A percentile compares a stretch with the other conserved stretches of the same genome.
phyloP scores from a whole-genome alignment of 2,113 vertebrate genomes.

The Tragelaphus scriptus region DNA sequence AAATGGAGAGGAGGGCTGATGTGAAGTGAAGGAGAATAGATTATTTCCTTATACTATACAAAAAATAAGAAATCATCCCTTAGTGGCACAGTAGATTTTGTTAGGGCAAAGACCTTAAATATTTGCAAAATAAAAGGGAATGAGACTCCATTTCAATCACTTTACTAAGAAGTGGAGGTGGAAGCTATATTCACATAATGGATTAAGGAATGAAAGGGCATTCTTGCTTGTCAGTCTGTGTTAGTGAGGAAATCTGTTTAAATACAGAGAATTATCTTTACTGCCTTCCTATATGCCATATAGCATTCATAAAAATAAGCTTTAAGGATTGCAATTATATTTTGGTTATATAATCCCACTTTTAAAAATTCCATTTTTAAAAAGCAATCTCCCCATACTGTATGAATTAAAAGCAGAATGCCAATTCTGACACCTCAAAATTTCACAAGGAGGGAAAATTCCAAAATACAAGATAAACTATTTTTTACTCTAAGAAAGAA shows the following conservation, averaged over 20 bases:
- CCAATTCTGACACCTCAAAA: neutral
- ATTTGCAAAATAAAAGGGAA: neutral
- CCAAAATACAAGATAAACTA: neutral
- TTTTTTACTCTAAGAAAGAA: neutral
- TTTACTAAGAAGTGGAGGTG: neutral
- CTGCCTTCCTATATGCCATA: neutral
- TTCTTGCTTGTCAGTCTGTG: neutral
- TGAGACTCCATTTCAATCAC: neutral
- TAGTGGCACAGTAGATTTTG: neutral
- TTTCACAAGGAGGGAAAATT: neutral
- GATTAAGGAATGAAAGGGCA: neutral
- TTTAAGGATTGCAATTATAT: neutral
- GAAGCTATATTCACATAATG: neutral
- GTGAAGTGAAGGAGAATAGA: neutral
- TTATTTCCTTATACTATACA: neutral
- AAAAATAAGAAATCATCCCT: neutral
- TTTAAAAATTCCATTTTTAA: neutral
- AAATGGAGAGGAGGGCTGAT: neutral
- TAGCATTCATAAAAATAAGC: neutral
- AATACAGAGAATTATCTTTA: neutral
- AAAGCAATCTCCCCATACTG: neutral
- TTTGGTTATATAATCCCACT: neutral
- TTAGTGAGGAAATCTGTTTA: neutral
- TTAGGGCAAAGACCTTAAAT: neutral
- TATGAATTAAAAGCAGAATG: slow-evolving; percentile 10